Conservation (phyloP, 2,797 vertebrate genomes). For the Borostomias antarcticus region DNA sequence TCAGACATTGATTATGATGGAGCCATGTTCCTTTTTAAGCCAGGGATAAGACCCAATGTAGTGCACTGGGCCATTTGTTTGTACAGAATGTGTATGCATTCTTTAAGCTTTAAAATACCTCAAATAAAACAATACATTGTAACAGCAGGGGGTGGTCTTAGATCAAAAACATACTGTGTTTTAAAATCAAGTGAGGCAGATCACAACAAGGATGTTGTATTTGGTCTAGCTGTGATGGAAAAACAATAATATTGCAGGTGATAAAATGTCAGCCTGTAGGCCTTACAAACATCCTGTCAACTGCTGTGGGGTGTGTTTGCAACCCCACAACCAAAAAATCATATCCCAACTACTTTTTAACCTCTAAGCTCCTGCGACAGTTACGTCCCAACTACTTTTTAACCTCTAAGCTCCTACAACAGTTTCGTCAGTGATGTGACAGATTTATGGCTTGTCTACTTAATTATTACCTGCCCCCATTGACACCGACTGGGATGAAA, state of each 20-base stretch:
- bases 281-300: neutral
- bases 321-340: neutral
- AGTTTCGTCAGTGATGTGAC: conserved; percentile 27
- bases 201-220: no score
- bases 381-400: conserved; percentile 54
- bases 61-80: no score
- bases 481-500: conserved; percentile 59
- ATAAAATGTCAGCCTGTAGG: neutral
- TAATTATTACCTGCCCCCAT: conserved; percentile 75
- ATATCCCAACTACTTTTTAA: conserved; percentile 56
- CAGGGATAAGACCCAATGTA: no score
- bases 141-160: conserved; percentile 37
- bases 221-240: no score
- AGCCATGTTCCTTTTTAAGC: no score
- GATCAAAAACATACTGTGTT: conserved; percentile 8
- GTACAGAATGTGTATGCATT: no score
- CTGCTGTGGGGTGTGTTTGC: no score
- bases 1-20: no score
- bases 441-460: conserved; percentile 66
- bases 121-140: neutral
- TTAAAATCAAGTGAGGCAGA: no score
- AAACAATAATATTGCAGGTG: neutral
- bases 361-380: conserved; percentile 40
- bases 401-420: conserved; percentile 45
- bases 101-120: neutral